phyloP scores from a whole-genome alignment of 2,888 invertebrate species.

The Thera obeliscata region DNA sequence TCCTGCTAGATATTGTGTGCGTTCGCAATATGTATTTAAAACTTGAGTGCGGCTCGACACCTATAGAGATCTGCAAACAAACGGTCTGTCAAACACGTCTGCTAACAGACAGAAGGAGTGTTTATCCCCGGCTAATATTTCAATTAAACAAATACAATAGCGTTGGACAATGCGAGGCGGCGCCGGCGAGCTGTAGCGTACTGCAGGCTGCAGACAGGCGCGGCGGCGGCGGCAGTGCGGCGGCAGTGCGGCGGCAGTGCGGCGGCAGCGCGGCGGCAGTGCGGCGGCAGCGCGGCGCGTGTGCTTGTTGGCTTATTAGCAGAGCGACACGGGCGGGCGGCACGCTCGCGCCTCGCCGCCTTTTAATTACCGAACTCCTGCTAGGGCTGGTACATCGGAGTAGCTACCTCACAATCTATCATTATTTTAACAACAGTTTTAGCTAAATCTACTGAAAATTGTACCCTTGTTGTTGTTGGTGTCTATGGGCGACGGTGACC shows the following conservation, averaged over 20 bases:
- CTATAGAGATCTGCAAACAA: background rate
- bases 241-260: background rate
- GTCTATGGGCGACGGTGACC: too few relatives aligned
- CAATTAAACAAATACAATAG: slow-evolving; percentile 31
- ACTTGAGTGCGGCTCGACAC: background rate
- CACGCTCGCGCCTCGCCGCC: slow-evolving; percentile 52
- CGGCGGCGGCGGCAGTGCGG: too few relatives aligned
- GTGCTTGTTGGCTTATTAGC: slow-evolving; percentile 44
- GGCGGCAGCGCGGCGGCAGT: too few relatives aligned
- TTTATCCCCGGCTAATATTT: slow-evolving; percentile 17
- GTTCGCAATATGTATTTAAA: too few relatives aligned
- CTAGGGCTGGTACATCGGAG: background rate
- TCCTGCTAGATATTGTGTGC: too few relatives aligned
- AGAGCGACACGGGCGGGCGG: slow-evolving; percentile 35
- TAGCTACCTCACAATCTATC: background rate
- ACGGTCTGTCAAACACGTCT: slow-evolving; percentile 7
- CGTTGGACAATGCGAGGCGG: slow-evolving; percentile 30
- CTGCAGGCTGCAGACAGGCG: too few relatives aligned
- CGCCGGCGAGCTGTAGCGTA: background rate
- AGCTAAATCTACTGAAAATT: too few relatives aligned
- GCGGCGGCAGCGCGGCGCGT: slow-evolving; percentile 21
- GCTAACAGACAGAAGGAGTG: slow-evolving; percentile 11
- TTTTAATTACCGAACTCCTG: slow-evolving; percentile 50
- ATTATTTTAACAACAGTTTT: too few relatives aligned
- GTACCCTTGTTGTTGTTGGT: too few relatives aligned